Conservation (phyloP, 2,888 invertebrate genomes). For the Nomada hirtipes region DNA sequence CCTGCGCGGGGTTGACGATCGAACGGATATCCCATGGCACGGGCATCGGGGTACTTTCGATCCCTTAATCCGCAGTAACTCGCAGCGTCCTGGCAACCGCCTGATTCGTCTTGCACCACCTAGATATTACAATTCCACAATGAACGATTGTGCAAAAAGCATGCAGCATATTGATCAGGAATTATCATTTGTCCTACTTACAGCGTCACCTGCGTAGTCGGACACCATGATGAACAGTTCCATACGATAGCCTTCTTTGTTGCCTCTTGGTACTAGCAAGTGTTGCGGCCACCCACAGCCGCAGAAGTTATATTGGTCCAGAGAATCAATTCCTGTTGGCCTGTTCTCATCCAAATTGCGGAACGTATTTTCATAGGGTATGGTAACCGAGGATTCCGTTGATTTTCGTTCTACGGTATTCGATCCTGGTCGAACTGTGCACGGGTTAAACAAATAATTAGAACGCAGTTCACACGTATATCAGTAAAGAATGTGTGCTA, state of each 20-base stretch:
- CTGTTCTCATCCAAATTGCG: slow-evolving; percentile 88
- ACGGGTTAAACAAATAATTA: slow-evolving; percentile 8
- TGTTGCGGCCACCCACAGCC: slow-evolving; percentile 96
- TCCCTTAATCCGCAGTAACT: slow-evolving; percentile 93
- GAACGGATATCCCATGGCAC: slow-evolving; percentile 94
- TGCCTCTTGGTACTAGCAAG: slow-evolving; percentile 91
- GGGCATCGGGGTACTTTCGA: slow-evolving; percentile 91
- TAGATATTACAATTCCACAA: slow-evolving; percentile 39
- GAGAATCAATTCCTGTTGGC: slow-evolving; percentile 86
- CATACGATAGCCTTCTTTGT: slow-evolving; percentile 87
- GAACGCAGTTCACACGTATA: neutral
- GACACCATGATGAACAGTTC: slow-evolving; percentile 92
- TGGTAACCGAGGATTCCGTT: slow-evolving; percentile 91
- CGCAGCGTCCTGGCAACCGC: slow-evolving; percentile 89
- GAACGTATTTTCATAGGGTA: slow-evolving; percentile 93
- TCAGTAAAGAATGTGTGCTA: too few species aligned
- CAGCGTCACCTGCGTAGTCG: slow-evolving; percentile 89
- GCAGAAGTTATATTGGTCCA: slow-evolving; percentile 90
- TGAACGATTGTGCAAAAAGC: too few species aligned
- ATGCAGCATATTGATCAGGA: too few species aligned
- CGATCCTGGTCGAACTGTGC: slow-evolving; percentile 88
- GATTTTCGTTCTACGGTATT: slow-evolving; percentile 89
- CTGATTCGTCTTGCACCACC: slow-evolving; percentile 71
- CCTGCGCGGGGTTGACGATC: slow-evolving; percentile 87
- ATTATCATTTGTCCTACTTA: slow-evolving; percentile 77